These are phyloP conservation scores for Ictalurus punctatus DNA, from an alignment of 2,113 vertebrate genomes.

Conservation along the genomic window DNA sequence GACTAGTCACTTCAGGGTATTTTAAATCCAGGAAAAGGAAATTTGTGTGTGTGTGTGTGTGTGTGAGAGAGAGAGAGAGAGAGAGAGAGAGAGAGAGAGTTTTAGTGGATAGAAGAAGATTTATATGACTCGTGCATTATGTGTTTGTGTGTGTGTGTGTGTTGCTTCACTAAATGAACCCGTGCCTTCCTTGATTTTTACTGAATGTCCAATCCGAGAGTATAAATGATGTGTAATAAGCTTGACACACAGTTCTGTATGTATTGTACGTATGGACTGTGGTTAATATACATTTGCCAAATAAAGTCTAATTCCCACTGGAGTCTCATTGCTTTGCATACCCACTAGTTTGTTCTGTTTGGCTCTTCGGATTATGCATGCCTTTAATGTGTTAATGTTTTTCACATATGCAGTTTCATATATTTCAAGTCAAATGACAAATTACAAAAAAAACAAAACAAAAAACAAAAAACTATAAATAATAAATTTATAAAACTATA, in stretches of 20 bases:
- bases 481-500: neutral
- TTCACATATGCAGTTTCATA: neutral
- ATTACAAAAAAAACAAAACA: neutral
- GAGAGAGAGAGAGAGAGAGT: neutral
- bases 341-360: constrained; percentile 39
- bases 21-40: neutral
- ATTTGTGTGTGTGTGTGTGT: neutral
- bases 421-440: neutral
- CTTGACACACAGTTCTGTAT: neutral
- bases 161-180: neutral
- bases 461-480: too few relatives aligned
- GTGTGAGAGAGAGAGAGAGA: neutral
- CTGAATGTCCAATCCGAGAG: neutral
- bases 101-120: neutral
- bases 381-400: neutral
- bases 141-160: neutral
- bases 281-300: neutral
- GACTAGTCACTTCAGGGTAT: neutral
- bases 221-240: neutral
- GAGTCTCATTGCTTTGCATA: neutral
- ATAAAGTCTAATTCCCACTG: neutral
- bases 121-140: neutral
- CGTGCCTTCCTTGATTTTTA: neutral
- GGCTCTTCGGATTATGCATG: neutral
- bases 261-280: neutral